Conservation (phyloP, 1,140 invertebrate genomes). For the Coenobita brevimanus region DNA sequence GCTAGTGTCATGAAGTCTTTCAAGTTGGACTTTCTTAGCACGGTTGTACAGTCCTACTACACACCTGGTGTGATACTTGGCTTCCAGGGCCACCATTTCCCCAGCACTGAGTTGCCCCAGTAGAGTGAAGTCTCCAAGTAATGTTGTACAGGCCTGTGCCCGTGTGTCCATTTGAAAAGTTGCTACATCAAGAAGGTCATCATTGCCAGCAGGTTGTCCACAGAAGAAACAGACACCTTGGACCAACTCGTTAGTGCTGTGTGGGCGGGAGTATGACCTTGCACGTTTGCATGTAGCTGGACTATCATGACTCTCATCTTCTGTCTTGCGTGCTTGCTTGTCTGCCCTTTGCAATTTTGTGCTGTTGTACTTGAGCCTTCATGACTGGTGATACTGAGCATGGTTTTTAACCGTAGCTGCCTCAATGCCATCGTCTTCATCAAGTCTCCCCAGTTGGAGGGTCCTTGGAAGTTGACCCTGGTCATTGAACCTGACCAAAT, state of each 20-base stretch:
- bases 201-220: not conserved
- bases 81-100: not conserved
- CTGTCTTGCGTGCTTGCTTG: no score
- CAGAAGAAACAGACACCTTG: conserved; percentile 9
- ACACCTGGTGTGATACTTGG: conserved; percentile 7
- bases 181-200: conserved; percentile 8
- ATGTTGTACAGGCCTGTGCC: no score
- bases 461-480: not conserved
- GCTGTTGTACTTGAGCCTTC: not conserved
- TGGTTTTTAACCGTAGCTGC: no score
- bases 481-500: conserved; percentile 1
- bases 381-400: not conserved
- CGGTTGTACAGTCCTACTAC: not conserved
- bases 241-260: not conserved
- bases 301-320: no score
- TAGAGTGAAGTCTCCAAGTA: not conserved
- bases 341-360: not conserved
- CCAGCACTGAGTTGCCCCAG: not conserved
- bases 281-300: not conserved
- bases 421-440: no score
- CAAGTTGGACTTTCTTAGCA: not conserved
- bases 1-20: not conserved
- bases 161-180: conserved; percentile 11
- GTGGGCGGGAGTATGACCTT: not conserved
- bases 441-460: not conserved